Evolutionary conservation across 2,797 vertebrate genomes (phyloP), one percentile per base, ranked within the genome.

Genomic region (Anolis apletophallus): DNA sequence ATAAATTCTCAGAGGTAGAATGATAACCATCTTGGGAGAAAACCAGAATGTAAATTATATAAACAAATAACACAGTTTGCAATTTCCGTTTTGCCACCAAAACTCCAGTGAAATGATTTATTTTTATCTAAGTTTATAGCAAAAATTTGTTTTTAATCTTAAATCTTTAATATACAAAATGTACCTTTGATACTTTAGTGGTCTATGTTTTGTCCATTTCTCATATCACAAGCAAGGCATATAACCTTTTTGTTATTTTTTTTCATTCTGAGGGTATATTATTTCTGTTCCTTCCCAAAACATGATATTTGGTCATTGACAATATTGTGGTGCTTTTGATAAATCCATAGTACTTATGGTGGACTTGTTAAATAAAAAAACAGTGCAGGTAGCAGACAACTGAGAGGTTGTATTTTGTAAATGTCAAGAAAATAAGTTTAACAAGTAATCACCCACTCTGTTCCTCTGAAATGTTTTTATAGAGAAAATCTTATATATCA

Each of bases 161-260:
- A 77, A 64, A 64, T 55, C n/a, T 71, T 71, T 68, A 78, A 57
- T 57, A 57, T 46, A 64, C 32, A 84, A 83, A 23, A 75, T 59
- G 74, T 64, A 4, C 55, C 34, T 82, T 68, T 68, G n/a, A 57
- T 52, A n/a, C 12, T 76, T 17, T 76, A 55, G 12, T 75, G 16
- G 1, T 75, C 21, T 59, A 23, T 32, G 17, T 50, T 52, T 61
- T 23, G 64, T n/a, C 21, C 32, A 32, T 46, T 32, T 29, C 50
- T 57, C 54, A 55, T 55, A 6, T 14, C n/a, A n/a, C 46, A 64
- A 55, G 57, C 9, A 85, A 50, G 54, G 77, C 32, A 52, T 19
- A 36, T 40, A 5, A 46, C n/a, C 36, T 59, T 82, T 87, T 16
- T 78, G 21, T 11, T 19, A n/a, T 40, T 13, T 76, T 68, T 32